Evolutionary conservation across 2,888 invertebrate genomes (phyloP), one percentile per base, ranked within the genome.

Genomic region (Ophion obscuratus): DNA sequence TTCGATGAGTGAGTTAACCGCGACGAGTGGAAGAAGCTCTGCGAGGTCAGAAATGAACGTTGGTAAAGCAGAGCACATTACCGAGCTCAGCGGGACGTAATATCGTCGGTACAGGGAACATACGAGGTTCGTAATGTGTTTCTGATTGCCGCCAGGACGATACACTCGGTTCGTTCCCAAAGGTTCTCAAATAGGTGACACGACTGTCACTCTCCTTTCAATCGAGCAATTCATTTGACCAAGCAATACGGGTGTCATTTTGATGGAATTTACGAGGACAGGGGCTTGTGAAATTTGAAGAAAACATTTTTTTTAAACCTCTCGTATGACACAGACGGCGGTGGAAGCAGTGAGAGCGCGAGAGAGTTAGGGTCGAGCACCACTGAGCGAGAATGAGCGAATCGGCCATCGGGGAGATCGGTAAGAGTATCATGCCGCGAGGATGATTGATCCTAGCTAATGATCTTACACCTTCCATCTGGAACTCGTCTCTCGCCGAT

Each of bases 61-160:
- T 81, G 85, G 87, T 85, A 84, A 85, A 87, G 86, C 85, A 86
- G 88, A 88, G 84, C 88, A 90, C 90, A 90, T 91, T 92, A 91
- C 89, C 89, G 88, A 89, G 85, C 92, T 85, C 91, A 92, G 92
- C 92, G 89, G 92, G 92, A 92, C 89, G 90, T 90, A 92, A 91
- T 91, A 91, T 90, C 88, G 91, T 81, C 83, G 80, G 71, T 40
- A 62, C 47, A 64, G 59, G 53, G 64, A 11, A 70, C 10, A 77
- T 83, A 74, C 88, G 89, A 91, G 88, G 90, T 89, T 91, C 91
- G 92, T 93, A 93, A 93, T 93, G 93, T 90, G 91, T 93, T 93
- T 93, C 92, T 93, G 93, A 93, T 93, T 93, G 92, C 92, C 90
- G 90, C 86, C 89, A 87, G 88, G 90, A 90, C 90, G 91, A 89